phyloP scores from a whole-genome alignment of 2,113 vertebrate species.

The Chamaetylas fuelleborni region DNA sequence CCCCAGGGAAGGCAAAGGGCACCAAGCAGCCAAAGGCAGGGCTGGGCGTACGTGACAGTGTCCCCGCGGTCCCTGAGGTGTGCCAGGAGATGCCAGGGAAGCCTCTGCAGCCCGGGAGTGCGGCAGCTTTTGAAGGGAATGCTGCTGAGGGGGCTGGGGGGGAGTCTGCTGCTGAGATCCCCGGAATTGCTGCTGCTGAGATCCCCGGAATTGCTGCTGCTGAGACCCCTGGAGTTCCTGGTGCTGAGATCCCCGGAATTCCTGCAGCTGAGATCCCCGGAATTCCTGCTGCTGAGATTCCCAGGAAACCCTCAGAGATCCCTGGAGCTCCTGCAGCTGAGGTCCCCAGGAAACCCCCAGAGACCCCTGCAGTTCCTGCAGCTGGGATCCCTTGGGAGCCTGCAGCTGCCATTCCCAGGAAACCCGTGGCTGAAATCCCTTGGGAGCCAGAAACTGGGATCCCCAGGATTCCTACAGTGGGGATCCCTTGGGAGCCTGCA shows the following conservation, averaged over 20 bases:
- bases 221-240: not conserved
- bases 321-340: too few relatives aligned
- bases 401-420: not conserved
- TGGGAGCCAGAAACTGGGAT: not conserved
- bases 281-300: too few relatives aligned
- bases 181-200: too few relatives aligned
- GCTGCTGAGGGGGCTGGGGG: not conserved
- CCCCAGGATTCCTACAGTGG: not conserved
- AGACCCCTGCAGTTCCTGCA: rapidly evolving
- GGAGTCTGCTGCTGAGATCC: not conserved
- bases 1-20: not conserved
- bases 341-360: not conserved
- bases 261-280: not conserved
- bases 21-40: not conserved
- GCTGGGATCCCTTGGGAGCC: too few relatives aligned
- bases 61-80: rapidly evolving
- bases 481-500: rapidly evolving
- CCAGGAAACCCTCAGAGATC: not conserved
- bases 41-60: not conserved
- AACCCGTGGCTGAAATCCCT: too few relatives aligned
- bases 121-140: not conserved
- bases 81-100: not conserved
- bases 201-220: not conserved
- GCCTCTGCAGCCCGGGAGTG: not conserved
- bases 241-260: too few relatives aligned